These are phyloP conservation scores for Dermolepida albohirtum DNA, from an alignment of 2,888 invertebrate genomes.

Conservation along the genomic window DNA sequence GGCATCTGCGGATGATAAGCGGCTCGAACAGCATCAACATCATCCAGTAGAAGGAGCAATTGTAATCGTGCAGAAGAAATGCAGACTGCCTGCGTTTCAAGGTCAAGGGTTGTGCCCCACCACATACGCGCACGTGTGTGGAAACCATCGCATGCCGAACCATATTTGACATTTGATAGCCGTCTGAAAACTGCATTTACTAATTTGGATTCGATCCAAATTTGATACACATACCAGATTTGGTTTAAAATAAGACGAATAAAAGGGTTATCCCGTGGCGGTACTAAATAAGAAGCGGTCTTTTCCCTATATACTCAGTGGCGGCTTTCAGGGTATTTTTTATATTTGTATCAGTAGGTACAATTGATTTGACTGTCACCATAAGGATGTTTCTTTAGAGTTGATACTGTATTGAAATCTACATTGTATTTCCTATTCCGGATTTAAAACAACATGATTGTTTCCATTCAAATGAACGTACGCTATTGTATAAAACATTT, in stretches of 20 bases:
- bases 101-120: conserved; percentile 55
- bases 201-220: conserved; percentile 65
- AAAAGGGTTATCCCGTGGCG: conserved; percentile 59
- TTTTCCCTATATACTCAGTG: conserved; percentile 48
- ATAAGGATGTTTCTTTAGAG: conserved; percentile 24
- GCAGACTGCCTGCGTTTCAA: conserved; percentile 52
- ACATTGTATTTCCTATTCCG: conserved; percentile 34
- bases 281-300: conserved; percentile 54
- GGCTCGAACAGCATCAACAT: conserved; percentile 19
- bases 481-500: neutral
- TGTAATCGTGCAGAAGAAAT: conserved; percentile 46
- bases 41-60: conserved; percentile 30
- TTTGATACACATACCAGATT: conserved; percentile 63
- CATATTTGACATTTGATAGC: conserved; percentile 64
- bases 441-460: conserved; percentile 32
- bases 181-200: conserved; percentile 63
- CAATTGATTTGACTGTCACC: conserved; percentile 33
- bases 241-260: conserved; percentile 61
- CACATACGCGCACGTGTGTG: conserved; percentile 50
- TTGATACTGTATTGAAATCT: conserved; percentile 27
- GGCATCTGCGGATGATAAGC: conserved; percentile 41
- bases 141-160: conserved; percentile 60
- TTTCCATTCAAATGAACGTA: conserved; percentile 10
- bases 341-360: conserved; percentile 27
- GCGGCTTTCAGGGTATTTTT: conserved; percentile 40